Conservation (phyloP, 2,888 invertebrate genomes). For the Antheraea assamensis region DNA sequence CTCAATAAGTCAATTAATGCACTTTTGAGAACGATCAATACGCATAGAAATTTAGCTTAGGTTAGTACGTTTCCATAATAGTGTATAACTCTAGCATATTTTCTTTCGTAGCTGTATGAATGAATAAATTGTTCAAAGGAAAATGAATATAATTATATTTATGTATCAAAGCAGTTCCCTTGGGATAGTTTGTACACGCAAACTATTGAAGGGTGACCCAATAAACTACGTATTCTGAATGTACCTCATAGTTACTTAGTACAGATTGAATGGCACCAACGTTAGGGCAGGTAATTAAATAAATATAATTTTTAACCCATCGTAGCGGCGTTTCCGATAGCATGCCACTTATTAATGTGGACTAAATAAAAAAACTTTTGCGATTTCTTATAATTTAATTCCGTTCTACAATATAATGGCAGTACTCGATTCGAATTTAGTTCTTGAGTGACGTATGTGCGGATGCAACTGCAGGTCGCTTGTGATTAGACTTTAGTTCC, state of each 20-base stretch:
- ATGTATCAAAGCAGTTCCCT: not conserved
- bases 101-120: not conserved
- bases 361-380: too few relatives aligned
- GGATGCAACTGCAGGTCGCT: too few relatives aligned
- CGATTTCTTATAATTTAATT: too few relatives aligned
- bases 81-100: not conserved
- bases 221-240: not conserved
- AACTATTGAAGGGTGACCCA: not conserved
- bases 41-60: not conserved
- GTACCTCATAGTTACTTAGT: not conserved
- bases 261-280: not conserved
- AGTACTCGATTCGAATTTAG: too few relatives aligned
- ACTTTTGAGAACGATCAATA: not conserved
- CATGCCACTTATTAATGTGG: too few relatives aligned
- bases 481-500: too few relatives aligned
- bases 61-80: not conserved
- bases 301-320: not conserved
- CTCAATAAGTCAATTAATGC: too few relatives aligned
- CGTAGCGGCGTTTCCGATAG: too few relatives aligned
- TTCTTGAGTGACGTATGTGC: too few relatives aligned
- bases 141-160: not conserved
- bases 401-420: too few relatives aligned
- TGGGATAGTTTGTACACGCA: not conserved
- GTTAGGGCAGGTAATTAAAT: not conserved
- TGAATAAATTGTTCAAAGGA: not conserved